phyloP scores from a whole-genome alignment of 2,113 vertebrate species.

The Prolemur simus region DNA sequence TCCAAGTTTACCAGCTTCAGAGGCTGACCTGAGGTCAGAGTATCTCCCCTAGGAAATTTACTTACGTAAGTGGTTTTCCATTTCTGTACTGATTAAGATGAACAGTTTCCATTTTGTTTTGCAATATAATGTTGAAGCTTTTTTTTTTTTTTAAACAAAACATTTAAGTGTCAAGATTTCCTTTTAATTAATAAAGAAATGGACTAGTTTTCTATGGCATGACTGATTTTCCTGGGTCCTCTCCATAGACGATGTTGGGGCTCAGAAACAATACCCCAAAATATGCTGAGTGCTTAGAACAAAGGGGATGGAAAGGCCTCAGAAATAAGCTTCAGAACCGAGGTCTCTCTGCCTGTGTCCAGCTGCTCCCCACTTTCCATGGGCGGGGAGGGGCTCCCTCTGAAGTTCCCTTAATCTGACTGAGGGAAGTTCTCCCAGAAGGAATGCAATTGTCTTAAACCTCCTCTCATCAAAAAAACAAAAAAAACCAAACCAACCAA shows the following conservation, averaged over 20 bases:
- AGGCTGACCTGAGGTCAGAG: neutral
- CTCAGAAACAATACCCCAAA: neutral
- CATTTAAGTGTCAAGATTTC: neutral
- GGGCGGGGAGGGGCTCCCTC: neutral
- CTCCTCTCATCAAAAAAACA: neutral
- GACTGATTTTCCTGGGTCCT: neutral
- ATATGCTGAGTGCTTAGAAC: neutral
- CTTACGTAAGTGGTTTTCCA: neutral
- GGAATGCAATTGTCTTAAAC: neutral
- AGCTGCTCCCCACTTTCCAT: neutral
- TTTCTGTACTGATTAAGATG: neutral
- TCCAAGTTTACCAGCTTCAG: neutral
- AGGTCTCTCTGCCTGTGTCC: neutral
- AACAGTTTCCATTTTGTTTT: slow-evolving; percentile 29
- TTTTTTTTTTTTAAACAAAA: neutral
- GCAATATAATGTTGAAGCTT: neutral
- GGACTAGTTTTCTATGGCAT: neutral
- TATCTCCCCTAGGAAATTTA: neutral
- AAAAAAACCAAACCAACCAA: too few relatives aligned
- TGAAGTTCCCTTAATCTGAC: neutral
- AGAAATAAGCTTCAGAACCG: neutral
- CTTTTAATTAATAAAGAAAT: neutral
- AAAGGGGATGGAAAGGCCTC: neutral
- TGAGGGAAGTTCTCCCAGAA: neutral
- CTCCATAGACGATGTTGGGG: neutral